A percentile compares a stretch with the other conserved stretches of the same genome.
These are phyloP conservation scores for Coilia nasus DNA, from an alignment of 2,797 vertebrate species.

Conservation along the genomic window DNA sequence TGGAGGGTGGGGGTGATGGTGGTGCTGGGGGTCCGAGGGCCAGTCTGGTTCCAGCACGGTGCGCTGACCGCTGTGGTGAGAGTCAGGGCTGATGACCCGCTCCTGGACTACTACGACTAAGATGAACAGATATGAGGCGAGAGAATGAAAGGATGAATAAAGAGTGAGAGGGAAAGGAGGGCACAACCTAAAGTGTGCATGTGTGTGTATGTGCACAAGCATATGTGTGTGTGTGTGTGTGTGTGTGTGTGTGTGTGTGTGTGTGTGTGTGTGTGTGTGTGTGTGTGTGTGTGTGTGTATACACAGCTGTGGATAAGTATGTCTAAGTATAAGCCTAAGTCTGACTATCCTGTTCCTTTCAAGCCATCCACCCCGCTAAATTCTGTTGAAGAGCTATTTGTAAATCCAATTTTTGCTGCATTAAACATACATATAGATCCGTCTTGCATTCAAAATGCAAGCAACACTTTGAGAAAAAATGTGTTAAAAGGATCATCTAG, in stretches of 20 bases:
- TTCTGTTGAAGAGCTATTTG: conserved; percentile 16
- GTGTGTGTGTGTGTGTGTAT: not conserved
- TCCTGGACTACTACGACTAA: not conserved
- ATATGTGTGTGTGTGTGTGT: too few species aligned
- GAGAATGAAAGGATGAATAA: conserved; percentile 11
- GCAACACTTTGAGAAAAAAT: conserved; percentile 54
- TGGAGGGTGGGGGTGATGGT: not conserved
- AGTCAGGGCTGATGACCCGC: not conserved
- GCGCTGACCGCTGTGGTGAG: not conserved
- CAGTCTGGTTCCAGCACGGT: not conserved
- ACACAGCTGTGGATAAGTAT: not conserved
- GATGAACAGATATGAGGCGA: conserved; percentile 20
- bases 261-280: too few species aligned
- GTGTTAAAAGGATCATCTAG: conserved; percentile 58
- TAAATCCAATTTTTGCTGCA: conserved; percentile 9
- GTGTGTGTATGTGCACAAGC: not conserved
- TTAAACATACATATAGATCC: conserved; percentile 52
- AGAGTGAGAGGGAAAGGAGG: conserved; percentile 29
- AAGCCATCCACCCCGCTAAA: not conserved
- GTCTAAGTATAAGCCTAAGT: conserved; percentile 17
- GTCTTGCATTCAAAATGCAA: conserved; percentile 59
- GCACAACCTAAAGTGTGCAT: conserved; percentile 29
- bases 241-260: too few species aligned
- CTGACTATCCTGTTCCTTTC: not conserved
- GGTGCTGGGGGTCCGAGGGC: not conserved